Conservation (phyloP, 2,888 invertebrate species). For the Piscicola geometra region DNA sequence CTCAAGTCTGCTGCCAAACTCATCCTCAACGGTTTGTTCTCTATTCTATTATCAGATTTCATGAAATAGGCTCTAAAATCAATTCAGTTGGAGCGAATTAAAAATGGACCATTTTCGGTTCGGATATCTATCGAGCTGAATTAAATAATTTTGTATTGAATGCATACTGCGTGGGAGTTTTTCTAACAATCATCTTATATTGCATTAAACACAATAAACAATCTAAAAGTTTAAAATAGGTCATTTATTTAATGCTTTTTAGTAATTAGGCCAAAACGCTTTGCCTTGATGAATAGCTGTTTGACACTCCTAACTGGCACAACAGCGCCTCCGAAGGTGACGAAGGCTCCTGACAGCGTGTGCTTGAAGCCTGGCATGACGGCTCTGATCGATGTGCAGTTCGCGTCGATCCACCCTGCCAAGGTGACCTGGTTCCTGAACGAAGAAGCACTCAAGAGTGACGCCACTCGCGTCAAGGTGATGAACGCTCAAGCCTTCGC, state of each 20-base stretch:
- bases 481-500: slow-evolving; percentile 47
- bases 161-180: no score
- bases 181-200: slow-evolving; percentile 93
- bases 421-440: slow-evolving; percentile 46
- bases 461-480: slow-evolving; percentile 46
- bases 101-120: no score
- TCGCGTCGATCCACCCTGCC: slow-evolving; percentile 44
- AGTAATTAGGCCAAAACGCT: background rate
- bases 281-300: background rate
- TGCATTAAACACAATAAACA: slow-evolving; percentile 66
- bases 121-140: no score
- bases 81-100: no score
- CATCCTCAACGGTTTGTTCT: slow-evolving; percentile 46
- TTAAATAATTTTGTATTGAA: no score
- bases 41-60: no score
- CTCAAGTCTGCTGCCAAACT: slow-evolving; percentile 52
- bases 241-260: background rate
- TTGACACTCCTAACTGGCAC: slow-evolving; percentile 8
- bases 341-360: slow-evolving; percentile 40
- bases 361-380: slow-evolving; percentile 43
- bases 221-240: slow-evolving; percentile 55
- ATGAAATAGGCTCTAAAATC: no score
- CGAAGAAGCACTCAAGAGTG: slow-evolving; percentile 49
- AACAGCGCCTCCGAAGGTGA: slow-evolving; percentile 44
- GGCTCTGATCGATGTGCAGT: slow-evolving; percentile 43